A percentile compares a stretch with the other conserved stretches of the same genome.
Evolutionary conservation across 2,113 vertebrate species (phyloP).

Genomic region (Nasalis larvatus): DNA sequence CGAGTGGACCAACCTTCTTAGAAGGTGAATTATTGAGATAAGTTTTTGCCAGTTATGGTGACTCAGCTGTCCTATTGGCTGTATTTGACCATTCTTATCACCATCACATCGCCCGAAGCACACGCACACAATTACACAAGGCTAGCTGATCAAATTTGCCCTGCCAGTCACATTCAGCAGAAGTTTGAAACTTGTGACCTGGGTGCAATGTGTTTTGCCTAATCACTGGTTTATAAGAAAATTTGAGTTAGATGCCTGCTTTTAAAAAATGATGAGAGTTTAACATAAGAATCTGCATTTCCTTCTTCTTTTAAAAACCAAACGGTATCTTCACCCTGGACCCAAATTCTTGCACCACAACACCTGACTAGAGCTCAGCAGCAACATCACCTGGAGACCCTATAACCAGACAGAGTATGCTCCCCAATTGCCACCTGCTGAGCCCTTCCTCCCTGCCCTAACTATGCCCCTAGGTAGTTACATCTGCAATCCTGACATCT

Average conservation of each 20-base stretch:
- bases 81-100: not conserved
- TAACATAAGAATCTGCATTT: not conserved
- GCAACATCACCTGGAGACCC: not conserved
- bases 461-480: not conserved
- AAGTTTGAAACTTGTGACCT: not conserved
- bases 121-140: not conserved
- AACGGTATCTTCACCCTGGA: not conserved
- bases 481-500: not conserved
- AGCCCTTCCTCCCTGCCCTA: not conserved
- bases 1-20: not conserved
- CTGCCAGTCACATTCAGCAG: not conserved
- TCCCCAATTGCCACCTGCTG: not conserved
- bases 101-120: not conserved
- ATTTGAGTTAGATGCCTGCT: not conserved
- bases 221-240: not conserved
- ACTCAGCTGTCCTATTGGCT: not conserved
- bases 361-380: not conserved
- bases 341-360: not conserved
- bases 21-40: not conserved
- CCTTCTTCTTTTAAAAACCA: not conserved
- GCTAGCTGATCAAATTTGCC: not conserved
- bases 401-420: rapidly evolving
- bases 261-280: not conserved
- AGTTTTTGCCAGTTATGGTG: not conserved
- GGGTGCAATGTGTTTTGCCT: not conserved